phyloP scores from a whole-genome alignment of 2,888 invertebrate species.

The Dryadula phaetusa region DNA sequence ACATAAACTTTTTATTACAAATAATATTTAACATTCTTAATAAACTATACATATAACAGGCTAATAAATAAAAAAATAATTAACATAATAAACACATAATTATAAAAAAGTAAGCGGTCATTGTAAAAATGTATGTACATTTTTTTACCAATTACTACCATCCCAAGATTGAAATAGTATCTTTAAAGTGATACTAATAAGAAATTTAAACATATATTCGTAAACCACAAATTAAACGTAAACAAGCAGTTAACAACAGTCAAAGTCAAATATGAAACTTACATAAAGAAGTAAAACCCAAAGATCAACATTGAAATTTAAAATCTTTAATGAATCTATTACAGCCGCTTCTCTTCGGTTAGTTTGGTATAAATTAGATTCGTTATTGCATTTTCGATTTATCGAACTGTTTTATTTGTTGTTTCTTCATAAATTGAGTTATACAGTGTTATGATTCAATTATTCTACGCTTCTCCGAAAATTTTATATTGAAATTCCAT shows the following conservation, averaged over 20 bases:
- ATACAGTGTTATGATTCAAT: conserved; percentile 1
- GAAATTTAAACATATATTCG: neutral
- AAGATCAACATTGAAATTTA: conserved; percentile 54
- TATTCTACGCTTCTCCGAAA: neutral
- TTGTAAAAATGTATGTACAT: too few relatives aligned
- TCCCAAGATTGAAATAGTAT: too few relatives aligned
- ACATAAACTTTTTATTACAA: too few relatives aligned
- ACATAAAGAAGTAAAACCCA: conserved; percentile 24
- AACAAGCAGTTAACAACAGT: conserved; percentile 33
- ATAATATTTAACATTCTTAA: too few relatives aligned
- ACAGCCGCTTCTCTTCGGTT: conserved; percentile 42
- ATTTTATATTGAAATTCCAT: neutral
- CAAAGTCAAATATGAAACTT: neutral
- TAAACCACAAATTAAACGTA: neutral
- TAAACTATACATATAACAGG: too few relatives aligned
- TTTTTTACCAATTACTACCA: too few relatives aligned
- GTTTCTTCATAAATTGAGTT: conserved; percentile 28
- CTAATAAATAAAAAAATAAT: too few relatives aligned
- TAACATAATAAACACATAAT: too few relatives aligned
- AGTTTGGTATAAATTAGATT: conserved; percentile 41
- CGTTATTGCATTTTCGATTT: conserved; percentile 40
- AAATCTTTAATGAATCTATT: conserved; percentile 55
- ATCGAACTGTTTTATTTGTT: conserved; percentile 32
- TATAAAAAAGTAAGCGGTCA: too few relatives aligned
- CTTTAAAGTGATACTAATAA: too few relatives aligned